phyloP scores from a whole-genome alignment of 2,888 invertebrate species.

The Amiota minor region DNA sequence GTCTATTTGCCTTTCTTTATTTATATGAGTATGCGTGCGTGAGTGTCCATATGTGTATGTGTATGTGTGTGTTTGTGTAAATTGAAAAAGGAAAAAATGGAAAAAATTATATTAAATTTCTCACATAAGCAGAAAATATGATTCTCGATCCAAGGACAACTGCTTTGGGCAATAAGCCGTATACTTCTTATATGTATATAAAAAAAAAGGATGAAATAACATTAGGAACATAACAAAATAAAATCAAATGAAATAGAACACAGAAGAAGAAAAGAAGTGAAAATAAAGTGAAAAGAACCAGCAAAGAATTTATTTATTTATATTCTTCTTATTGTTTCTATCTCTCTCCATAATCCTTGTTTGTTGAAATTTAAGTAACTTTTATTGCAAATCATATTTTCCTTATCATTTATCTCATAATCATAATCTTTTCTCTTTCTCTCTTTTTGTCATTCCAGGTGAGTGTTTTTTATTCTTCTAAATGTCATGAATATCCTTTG shows the following conservation, averaged over 20 bases:
- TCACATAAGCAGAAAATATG: constrained; percentile 39
- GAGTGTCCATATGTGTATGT: constrained; percentile 10
- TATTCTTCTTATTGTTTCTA: neutral
- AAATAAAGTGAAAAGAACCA: neutral
- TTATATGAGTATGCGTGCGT: constrained; percentile 10
- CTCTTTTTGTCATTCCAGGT: constrained; percentile 9
- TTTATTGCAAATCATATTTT: too few relatives aligned
- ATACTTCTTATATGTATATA: neutral
- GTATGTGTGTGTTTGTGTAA: constrained; percentile 22
- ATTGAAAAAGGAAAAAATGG: constrained; percentile 41
- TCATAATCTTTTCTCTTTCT: too few relatives aligned
- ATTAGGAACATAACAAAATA: too few relatives aligned
- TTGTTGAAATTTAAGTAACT: constrained; percentile 5
- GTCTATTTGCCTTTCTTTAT: constrained; percentile 13
- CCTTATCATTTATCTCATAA: too few relatives aligned
- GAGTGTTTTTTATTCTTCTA: constrained; percentile 6
- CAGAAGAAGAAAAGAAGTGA: neutral
- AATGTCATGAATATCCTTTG: neutral
- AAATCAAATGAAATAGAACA: too few relatives aligned
- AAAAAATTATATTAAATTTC: constrained; percentile 61
- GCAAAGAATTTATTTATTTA: neutral
- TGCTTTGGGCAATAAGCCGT: neutral
- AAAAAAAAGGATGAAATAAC: too few relatives aligned
- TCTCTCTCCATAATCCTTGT: neutral
- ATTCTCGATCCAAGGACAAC: neutral